A percentile compares a stretch with the other conserved stretches of the same genome.
Conservation (phyloP, 2,113 vertebrate species). For the Rhinoderma darwinii region DNA sequence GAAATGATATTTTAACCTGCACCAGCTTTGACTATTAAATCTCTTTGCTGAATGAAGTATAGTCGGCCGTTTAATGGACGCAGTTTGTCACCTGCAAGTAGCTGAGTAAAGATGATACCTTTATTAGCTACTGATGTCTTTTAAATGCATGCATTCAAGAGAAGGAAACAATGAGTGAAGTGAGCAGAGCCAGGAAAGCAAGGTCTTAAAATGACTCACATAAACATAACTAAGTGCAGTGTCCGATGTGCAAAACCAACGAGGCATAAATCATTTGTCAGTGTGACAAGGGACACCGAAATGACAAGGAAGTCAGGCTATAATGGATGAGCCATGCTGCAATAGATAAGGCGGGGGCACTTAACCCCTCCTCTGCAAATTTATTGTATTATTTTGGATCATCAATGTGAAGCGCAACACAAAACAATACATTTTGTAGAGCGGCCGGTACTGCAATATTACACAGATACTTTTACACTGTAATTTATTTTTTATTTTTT, state of each 20-base stretch:
- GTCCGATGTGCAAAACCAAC: slow-evolving; percentile 60
- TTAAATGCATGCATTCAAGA: slow-evolving; percentile 46
- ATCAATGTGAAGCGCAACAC: slow-evolving; percentile 22
- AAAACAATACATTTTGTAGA: not conserved
- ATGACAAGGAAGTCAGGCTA: slow-evolving; percentile 60
- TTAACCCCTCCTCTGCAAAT: slow-evolving; percentile 42
- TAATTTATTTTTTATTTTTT: not conserved
- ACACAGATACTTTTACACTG: not conserved
- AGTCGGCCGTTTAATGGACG: slow-evolving; percentile 46
- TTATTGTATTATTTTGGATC: slow-evolving; percentile 49
- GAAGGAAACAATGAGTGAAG: slow-evolving; percentile 44
- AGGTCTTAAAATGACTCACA: slow-evolving; percentile 58
- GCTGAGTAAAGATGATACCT: slow-evolving; percentile 46
- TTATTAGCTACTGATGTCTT: slow-evolving; percentile 55
- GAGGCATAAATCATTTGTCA: slow-evolving; percentile 60
- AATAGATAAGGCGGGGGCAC: slow-evolving; percentile 55
- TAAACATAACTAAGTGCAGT: slow-evolving; percentile 59
- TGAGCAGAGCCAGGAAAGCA: slow-evolving; percentile 8
- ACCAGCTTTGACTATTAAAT: slow-evolving; percentile 35
- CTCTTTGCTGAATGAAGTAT: slow-evolving; percentile 34
- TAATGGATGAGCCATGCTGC: slow-evolving; percentile 58
- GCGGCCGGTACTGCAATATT: not conserved
- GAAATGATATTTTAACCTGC: slow-evolving; percentile 41
- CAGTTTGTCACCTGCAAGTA: slow-evolving; percentile 55
- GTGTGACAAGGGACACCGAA: slow-evolving; percentile 58